These are phyloP conservation scores for Agrotis ipsilon DNA, from an alignment of 2,888 invertebrate species.

Conservation along the genomic window DNA sequence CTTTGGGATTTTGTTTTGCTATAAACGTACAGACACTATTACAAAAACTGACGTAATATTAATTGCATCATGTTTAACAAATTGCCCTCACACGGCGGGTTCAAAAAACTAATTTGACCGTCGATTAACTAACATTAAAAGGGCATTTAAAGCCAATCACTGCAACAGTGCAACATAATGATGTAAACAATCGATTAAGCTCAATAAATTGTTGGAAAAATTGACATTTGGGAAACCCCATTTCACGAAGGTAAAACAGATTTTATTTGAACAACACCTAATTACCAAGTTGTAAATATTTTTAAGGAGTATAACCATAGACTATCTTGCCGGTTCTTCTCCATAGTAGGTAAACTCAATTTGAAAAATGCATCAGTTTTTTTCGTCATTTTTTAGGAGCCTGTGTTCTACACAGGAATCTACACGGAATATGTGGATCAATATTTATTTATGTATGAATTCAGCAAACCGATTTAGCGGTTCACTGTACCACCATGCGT, in stretches of 20 bases:
- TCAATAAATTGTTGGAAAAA: no score
- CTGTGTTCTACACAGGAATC: no score
- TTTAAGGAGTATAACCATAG: no score
- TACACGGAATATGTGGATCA: no score
- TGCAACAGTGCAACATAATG: neutral
- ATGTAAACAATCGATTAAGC: neutral
- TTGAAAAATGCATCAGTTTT: no score
- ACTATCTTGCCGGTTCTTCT: no score
- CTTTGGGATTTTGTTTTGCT: slow-evolving; percentile 6
- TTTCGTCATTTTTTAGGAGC: no score
- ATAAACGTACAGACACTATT: neutral
- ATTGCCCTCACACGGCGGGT: neutral
- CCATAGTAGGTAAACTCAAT: no score
- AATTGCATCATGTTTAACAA: neutral
- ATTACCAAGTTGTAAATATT: neutral
- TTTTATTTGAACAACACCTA: neutral
- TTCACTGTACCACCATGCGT: no score
- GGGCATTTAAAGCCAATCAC: slow-evolving; percentile 6
- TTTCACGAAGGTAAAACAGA: neutral
- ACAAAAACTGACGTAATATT: slow-evolving; percentile 30
- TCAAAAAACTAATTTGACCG: slow-evolving; percentile 3
- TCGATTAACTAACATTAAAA: slow-evolving; percentile 1
- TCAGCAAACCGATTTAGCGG: no score
- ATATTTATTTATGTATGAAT: no score
- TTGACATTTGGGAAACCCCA: neutral